Conservation (phyloP, 2,797 vertebrate species). For the Anableps anableps region DNA sequence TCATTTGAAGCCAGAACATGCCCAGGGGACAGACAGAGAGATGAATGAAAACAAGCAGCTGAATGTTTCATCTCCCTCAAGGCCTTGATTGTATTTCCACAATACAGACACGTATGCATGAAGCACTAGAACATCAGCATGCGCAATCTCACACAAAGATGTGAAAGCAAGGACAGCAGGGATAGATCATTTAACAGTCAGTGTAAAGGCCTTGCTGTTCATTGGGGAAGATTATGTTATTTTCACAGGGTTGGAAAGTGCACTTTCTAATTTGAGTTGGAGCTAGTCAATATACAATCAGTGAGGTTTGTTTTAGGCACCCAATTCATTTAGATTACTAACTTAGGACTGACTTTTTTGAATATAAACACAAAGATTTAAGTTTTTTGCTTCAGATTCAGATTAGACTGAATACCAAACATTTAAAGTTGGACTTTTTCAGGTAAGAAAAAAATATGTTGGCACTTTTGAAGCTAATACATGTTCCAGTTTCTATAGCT, state of each 20-base stretch:
- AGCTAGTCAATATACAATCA: conserved; percentile 12
- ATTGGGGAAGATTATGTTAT: neutral
- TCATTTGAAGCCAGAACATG: conserved; percentile 53
- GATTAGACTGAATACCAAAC: neutral
- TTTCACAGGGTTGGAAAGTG: neutral
- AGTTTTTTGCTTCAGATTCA: neutral
- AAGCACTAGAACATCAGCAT: conserved; percentile 11
- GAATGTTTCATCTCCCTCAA: conserved; percentile 37
- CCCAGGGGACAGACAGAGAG: conserved; percentile 30
- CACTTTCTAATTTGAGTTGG: neutral
- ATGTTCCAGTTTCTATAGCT: neutral
- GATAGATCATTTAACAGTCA: conserved; percentile 11
- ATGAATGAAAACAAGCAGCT: conserved; percentile 51
- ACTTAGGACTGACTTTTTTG: conserved; percentile 7
- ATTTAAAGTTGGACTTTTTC: neutral
- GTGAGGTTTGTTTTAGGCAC: conserved; percentile 7
- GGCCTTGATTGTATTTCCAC: conserved; percentile 30
- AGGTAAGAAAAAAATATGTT: neutral
- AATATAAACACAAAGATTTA: conserved; percentile 2
- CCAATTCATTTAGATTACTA: conserved; percentile 9
- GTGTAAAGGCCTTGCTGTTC: conserved; percentile 11
- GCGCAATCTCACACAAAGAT: neutral
- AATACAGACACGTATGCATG: conserved; percentile 8
- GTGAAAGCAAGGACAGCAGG: neutral
- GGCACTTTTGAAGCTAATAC: neutral